These are phyloP conservation scores for Proterorhinus semilunaris DNA, from an alignment of 2,113 vertebrate species.

Conservation along the genomic window DNA sequence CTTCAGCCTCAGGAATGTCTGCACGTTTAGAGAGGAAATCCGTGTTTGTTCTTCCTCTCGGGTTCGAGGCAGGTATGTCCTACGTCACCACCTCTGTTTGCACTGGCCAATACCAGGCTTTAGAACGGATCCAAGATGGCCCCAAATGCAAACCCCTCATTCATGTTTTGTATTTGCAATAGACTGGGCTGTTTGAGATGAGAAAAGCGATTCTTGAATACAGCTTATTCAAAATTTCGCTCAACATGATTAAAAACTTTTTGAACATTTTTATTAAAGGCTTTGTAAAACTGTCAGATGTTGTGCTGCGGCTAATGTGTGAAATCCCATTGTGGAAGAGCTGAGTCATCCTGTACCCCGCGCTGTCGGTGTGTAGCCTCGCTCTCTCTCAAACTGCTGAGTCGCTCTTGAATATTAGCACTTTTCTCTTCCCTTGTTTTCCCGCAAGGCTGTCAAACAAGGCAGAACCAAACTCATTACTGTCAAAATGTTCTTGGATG, in stretches of 20 bases:
- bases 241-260: too few relatives aligned
- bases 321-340: slow-evolving; percentile 14
- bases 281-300: too few relatives aligned
- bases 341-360: slow-evolving; percentile 35
- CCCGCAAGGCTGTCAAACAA: background rate
- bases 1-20: slow-evolving; percentile 26
- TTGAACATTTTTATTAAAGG: too few relatives aligned
- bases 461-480: background rate
- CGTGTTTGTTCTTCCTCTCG: background rate
- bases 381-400: slow-evolving; percentile 12
- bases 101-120: slow-evolving; percentile 3
- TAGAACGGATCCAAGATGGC: slow-evolving; percentile 18
- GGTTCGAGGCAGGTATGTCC: background rate
- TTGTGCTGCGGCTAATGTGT: too few relatives aligned
- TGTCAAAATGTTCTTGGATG: background rate
- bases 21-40: slow-evolving; percentile 16
- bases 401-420: background rate
- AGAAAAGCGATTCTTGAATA: too few relatives aligned
- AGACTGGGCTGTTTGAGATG: slow-evolving; percentile 24
- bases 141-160: slow-evolving; percentile 33
- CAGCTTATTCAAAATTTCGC: too few relatives aligned
- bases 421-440: background rate
- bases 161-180: slow-evolving; percentile 36
- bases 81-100: background rate
- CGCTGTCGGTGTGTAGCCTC: background rate